A percentile compares a stretch with the other conserved stretches of the same genome.
Conservation (phyloP, 2,888 invertebrate species). For the Crossocerus cetratus region DNA sequence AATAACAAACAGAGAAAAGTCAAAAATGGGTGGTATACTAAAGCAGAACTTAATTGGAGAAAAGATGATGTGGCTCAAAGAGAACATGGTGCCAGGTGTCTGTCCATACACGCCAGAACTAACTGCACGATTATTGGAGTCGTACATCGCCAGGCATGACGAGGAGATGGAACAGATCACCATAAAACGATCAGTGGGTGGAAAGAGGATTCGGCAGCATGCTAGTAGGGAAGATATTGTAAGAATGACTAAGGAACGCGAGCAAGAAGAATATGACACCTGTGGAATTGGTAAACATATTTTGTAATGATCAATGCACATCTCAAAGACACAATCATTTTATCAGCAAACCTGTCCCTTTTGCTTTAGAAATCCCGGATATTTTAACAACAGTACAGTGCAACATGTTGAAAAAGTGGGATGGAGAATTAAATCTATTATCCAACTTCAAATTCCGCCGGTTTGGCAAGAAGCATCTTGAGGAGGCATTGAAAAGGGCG, state of each 20-base stretch:
- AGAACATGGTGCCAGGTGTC: conserved; percentile 80
- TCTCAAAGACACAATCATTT: neutral
- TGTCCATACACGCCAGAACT: conserved; percentile 81
- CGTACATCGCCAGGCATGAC: conserved; percentile 83
- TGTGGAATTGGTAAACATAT: conserved; percentile 82
- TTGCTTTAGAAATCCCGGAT: conserved; percentile 85
- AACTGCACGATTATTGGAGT: conserved; percentile 80
- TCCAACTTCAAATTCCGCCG: conserved; percentile 83
- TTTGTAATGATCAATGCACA: neutral
- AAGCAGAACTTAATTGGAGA: conserved; percentile 87
- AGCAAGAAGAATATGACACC: conserved; percentile 85
- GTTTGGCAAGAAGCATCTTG: conserved; percentile 77
- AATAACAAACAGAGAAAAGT: conserved; percentile 80
- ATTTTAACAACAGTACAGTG: conserved; percentile 81
- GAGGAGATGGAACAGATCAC: conserved; percentile 88
- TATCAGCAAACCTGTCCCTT: neutral
- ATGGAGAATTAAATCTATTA: conserved; percentile 82
- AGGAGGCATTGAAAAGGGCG: conserved; percentile 71
- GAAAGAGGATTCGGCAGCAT: conserved; percentile 87
- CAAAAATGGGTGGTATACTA: conserved; percentile 82
- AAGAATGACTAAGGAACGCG: conserved; percentile 85
- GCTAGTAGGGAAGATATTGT: conserved; percentile 89
- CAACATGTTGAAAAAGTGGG: conserved; percentile 81
- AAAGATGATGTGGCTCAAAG: conserved; percentile 88
- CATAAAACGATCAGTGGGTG: conserved; percentile 87